Evolutionary conservation across 2,888 invertebrate species (phyloP), one percentile per base, ranked within the genome.

Genomic region (Cheilosia pagana): DNA sequence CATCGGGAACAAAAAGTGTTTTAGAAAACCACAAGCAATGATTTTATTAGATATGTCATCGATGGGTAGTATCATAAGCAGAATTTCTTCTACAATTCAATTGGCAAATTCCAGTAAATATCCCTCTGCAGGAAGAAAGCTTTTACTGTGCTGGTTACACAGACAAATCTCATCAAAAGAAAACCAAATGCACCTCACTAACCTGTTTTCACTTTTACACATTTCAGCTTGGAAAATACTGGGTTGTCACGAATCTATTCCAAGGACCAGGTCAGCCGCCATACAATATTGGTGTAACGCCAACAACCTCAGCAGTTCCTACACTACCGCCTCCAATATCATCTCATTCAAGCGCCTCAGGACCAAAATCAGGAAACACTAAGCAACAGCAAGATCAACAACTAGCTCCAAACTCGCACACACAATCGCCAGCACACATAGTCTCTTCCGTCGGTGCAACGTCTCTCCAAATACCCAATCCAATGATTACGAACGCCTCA

Each of bases 201-300:
- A 52, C 45, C n/a, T 21, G 52, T 12, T 45, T 41, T 95, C 35
- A 35, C 35, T 89, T 95, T 95, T 89, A 93, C 95, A 92, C 94
- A 95, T 90, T 95, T 94, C 92, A 95, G 89, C 87, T 95, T 89
- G 95, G 96, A 87, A 96, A 96, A 92, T 96, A 96, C 92, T 96
- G 96, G 96, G 96, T 96, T 90, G 94, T 96, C 91, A 96, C 96
- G 86, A 96, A 96, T 93, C 93, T 96, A 87, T 95, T 96, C 90
- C 96, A 96, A 87, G 91, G 89, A 87, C 88, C 90, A 21, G 91
- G 88, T 43, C 89, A 89, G 65, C 86, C 81, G 81, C 77, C 87
- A 62, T 89, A 89, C 81, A 89, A 89, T 81, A 87, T 88, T 81
- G 87, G 86, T 72, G 83, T 87, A 45, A 82, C 87, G 23, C 87